Percentiles rank a stretch among this genome's conserved stretches.
These are phyloP conservation scores for Phrixothrix hirtus DNA, from an alignment of 2,888 invertebrate genomes.

Conservation along the genomic window DNA sequence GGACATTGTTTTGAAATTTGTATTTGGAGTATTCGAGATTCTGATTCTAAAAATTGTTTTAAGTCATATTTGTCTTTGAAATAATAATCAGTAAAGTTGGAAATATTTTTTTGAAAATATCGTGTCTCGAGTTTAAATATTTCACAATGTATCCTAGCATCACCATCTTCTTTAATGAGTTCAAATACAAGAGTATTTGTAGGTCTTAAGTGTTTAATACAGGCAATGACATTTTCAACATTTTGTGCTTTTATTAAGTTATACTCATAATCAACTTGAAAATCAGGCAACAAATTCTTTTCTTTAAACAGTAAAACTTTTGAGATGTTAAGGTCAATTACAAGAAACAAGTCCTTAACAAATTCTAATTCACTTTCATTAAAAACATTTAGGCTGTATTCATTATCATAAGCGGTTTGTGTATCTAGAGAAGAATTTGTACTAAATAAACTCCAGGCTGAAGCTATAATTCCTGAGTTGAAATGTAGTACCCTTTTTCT, in stretches of 20 bases:
- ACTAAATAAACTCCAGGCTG: not conserved
- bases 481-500: slow-evolving; percentile 13
- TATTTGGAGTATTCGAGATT: slow-evolving; percentile 11
- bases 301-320: slow-evolving; percentile 3
- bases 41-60: slow-evolving; percentile 4
- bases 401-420: slow-evolving; percentile 5
- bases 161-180: slow-evolving; percentile 2
- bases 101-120: slow-evolving; percentile 4
- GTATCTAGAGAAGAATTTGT: too few species aligned
- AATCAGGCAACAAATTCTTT: slow-evolving; percentile 5
- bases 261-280: slow-evolving; percentile 10
- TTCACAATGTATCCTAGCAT: not conserved
- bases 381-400: slow-evolving; percentile 23
- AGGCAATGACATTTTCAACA: slow-evolving; percentile 7
- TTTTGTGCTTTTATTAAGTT: slow-evolving; percentile 3
- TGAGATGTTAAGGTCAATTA: not conserved
- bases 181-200: slow-evolving; percentile 5
- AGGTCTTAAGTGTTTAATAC: slow-evolving; percentile 11
- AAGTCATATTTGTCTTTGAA: slow-evolving; percentile 21
- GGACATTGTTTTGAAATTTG: not conserved
- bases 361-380: slow-evolving; percentile 20
- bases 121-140: slow-evolving; percentile 10
- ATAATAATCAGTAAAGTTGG: slow-evolving; percentile 8
- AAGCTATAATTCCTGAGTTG: slow-evolving; percentile 7
- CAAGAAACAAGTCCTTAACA: slow-evolving; percentile 12